Conservation (phyloP, 2,113 vertebrate species). For the Oenanthe oenanthe region DNA sequence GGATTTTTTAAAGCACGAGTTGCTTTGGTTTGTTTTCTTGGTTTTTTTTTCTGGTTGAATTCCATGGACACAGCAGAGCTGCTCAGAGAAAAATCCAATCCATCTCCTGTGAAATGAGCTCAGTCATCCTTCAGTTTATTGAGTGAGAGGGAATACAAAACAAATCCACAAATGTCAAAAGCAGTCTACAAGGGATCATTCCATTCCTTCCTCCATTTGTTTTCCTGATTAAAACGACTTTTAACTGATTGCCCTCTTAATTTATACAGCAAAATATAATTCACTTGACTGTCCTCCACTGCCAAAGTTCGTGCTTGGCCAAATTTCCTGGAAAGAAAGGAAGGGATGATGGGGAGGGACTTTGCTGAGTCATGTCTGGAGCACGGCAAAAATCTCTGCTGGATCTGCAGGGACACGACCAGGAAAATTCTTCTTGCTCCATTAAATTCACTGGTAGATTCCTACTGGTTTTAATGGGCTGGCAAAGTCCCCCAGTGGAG, state of each 20-base stretch:
- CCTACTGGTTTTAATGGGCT: neutral
- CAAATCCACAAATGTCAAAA: conserved; percentile 55
- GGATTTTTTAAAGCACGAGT: neutral
- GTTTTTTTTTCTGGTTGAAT: neutral
- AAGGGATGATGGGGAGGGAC: neutral
- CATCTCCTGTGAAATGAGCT: conserved; percentile 58
- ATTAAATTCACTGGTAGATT: neutral
- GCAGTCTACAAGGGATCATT: neutral
- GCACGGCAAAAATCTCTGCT: neutral
- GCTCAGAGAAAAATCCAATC: conserved; percentile 41
- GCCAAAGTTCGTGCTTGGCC: neutral
- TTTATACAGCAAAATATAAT: neutral
- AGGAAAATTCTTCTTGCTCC: neutral
- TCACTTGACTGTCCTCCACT: neutral
- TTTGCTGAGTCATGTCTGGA: neutral
- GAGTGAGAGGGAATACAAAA: conserved; percentile 41
- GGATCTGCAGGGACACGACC: rapidly evolving
- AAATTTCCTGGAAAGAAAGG: neutral
- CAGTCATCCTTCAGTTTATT: conserved; percentile 46
- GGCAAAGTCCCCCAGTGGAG: rapidly evolving
- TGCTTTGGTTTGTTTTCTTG: neutral
- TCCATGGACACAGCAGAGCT: neutral
- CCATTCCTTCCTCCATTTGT: conserved; percentile 26
- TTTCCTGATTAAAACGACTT: conserved; percentile 44
- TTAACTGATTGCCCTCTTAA: conserved; percentile 10